Percentiles rank a stretch among this genome's conserved stretches.
Conservation (phyloP, 2,797 vertebrate genomes). For the Cottoperca gobio region DNA sequence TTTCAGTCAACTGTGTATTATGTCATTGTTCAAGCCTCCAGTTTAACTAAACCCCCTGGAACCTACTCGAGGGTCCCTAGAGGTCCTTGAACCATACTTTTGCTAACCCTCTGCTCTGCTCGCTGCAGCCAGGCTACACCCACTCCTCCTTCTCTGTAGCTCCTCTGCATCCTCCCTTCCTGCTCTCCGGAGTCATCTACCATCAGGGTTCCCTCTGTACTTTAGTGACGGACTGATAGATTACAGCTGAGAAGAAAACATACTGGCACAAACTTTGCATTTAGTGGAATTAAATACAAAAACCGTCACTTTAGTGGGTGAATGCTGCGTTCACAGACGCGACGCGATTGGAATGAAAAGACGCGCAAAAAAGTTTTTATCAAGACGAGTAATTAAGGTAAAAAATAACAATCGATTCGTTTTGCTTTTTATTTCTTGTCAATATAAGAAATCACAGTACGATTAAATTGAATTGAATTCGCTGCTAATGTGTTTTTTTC, state of each 20-base stretch:
- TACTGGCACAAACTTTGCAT: not conserved
- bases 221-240: conserved; percentile 7
- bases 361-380: conserved; percentile 39
- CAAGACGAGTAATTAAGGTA: conserved; percentile 55
- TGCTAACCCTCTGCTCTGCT: conserved; percentile 6
- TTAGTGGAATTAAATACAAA: no score
- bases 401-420: not conserved
- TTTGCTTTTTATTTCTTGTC: not conserved
- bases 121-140: conserved; percentile 52
- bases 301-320: not conserved
- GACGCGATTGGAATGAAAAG: conserved; percentile 60
- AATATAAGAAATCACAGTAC: not conserved
- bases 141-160: conserved; percentile 47
- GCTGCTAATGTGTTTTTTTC: conserved; percentile 9
- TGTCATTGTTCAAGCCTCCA: not conserved
- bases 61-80: not conserved
- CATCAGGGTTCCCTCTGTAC: conserved; percentile 12
- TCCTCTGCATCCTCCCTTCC: conserved; percentile 53
- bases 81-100: conserved; percentile 53
- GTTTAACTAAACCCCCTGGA: not conserved
- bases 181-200: conserved; percentile 42
- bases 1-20: not conserved
- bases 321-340: conserved; percentile 51
- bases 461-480: not conserved
- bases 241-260: conserved; percentile 6